Evolutionary conservation across 2,888 invertebrate genomes (phyloP).

Genomic region (Torymus texanus): DNA sequence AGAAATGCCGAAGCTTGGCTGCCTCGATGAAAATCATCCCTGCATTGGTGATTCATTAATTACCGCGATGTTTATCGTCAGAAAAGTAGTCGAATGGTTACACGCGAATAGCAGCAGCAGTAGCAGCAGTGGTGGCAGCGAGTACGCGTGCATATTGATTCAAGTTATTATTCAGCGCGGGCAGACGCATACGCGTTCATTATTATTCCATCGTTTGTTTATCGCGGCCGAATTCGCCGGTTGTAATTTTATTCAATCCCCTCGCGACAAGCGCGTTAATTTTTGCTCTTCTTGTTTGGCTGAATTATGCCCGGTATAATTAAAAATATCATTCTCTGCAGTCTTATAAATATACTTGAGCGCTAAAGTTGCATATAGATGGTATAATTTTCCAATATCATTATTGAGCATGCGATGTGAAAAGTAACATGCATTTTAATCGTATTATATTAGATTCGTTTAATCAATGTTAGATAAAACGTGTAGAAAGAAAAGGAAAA

Average conservation of each 20-base stretch:
- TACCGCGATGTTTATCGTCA: slow-evolving; percentile 29
- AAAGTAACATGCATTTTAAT: no score
- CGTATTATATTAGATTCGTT: no score
- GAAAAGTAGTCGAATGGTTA: slow-evolving; percentile 22
- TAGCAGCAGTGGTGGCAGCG: no score
- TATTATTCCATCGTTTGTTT: slow-evolving; percentile 43
- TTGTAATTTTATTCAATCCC: slow-evolving; percentile 33
- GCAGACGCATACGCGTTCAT: slow-evolving; percentile 4
- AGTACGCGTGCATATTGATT: slow-evolving; percentile 30
- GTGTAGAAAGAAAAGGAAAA: no score
- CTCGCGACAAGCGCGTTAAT: slow-evolving; percentile 10
- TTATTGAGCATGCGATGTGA: no score
- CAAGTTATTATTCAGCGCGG: slow-evolving; percentile 31
- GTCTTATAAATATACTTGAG: no score
- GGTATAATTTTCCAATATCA: no score
- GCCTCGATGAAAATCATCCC: slow-evolving; percentile 21
- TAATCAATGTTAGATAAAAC: no score
- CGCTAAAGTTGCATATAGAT: no score
- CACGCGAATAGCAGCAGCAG: no score
- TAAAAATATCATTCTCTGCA: no score
- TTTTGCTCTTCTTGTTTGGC: not conserved
- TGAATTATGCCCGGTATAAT: no score
- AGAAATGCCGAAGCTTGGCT: not conserved
- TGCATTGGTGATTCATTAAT: slow-evolving; percentile 36
- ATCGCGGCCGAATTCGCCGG: slow-evolving; percentile 26